Evolutionary conservation across 2,888 invertebrate genomes (phyloP), one percentile per base, ranked within the genome.

Genomic region (Drosophila leonis): DNA sequence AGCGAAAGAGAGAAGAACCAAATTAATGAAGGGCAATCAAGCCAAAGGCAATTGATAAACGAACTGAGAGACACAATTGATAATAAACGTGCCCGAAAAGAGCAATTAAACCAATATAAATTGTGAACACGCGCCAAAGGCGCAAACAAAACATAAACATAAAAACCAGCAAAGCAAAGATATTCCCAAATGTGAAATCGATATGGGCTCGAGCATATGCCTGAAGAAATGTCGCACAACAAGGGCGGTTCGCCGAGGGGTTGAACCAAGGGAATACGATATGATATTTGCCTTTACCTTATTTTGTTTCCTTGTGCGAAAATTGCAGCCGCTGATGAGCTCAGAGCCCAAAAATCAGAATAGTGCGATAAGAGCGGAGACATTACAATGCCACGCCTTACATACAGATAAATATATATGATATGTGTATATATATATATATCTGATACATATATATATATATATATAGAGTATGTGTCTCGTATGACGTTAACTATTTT

Each of bases 331-430:
- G 72, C 20, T 51, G 77, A 76, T 82, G 82, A 82, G 83, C 78
- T 82, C 79, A 88, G 72, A 35, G 60, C 70, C 31, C 48, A 61
- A 83, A 86, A 76, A 84, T 88, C 88, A 80, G 56, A 88, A 78
- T 68, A 75, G 46, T 55, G 35, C 72, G 84, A 84, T 84, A 86
- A 74, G 72, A 70, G 35, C 49, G 9, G 24, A 39, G 52, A 55
- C 51, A 51, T 48, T 48, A 79, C 71, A 80, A 70, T 69, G 46
- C 20, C 70, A 20, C 51, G 37, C 31, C 39, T 55, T 39, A n/a
- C 1, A 24, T 12, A 57, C 75, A 44, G 39, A 41, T 0, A 20
- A 10, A 33, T n/a, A 42, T 41, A 10, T n/a, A 12, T 24, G n/a
- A 18, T 42, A 31, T 20, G 29, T 10, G 12, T 1, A 39, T 48